Base-by-base conservation (phyloP, 2,113 vertebrate species). In the Crotophaga sulcirostris region DNA sequence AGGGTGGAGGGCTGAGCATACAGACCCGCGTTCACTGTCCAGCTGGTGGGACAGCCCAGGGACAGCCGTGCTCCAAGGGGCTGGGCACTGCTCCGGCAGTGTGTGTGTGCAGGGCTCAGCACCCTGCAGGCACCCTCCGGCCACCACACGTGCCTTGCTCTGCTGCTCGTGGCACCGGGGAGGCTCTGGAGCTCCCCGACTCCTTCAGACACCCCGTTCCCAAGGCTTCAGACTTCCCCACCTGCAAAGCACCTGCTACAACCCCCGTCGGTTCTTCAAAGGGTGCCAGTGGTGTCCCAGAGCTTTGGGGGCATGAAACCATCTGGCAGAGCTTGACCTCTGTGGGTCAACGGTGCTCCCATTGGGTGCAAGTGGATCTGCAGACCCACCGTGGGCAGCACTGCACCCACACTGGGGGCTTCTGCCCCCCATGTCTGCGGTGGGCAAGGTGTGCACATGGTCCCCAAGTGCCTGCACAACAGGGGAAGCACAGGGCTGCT, bases 1-100 rank as follows among this genome's bases (percentile, higher is more conserved):
- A 98, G 97, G 97, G 97, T 94, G 97, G 85, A 96, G 96, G 91
- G 93, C 97, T 97, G 90, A 97, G 97, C 96, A 76, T 84, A 31
- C 1, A 45, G 94, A 56, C 69, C 94, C 73, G 31, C 6, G 2
- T 11, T 17, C 69, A 67, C 45, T 28, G 2, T 10, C 31, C 16
- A 6, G 80, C 68, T 45, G 76, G 70, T 47, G 82, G 89, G 85
- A 82, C 28, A 44, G 66, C 60, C 68, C 11, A 14, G 82, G 74
- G 64, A 40, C 51, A 31, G 82, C 83, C 82, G 84, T 56, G 91
- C 70, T 75, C 87, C 18, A 0, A 40, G 88, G 84, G 93, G 45
- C 36, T 8, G 8, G 3, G 16, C 55, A 9, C 34, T 8, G 23
- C 81, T 94, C 81, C 54, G 3, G 60, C 4, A 7, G 63, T 51